Base-by-base conservation (phyloP, 1,140 invertebrate genomes). In the Drosophila nigrodunni region DNA sequence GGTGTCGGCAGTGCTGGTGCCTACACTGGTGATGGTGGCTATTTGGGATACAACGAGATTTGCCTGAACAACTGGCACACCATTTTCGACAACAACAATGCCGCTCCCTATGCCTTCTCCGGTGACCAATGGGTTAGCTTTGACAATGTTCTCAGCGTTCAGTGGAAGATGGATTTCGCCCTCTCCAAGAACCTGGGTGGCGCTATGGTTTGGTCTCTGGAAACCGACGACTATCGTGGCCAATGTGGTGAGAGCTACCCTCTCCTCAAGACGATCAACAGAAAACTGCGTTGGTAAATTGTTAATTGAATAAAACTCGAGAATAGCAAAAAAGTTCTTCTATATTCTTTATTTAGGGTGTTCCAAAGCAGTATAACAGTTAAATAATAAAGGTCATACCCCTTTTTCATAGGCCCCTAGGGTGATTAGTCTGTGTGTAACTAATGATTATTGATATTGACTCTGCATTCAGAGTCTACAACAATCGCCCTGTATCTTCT, bases 151-250 rank as follows among this genome's bases (percentile, higher is more conserved):
- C 69, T 88, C 62, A 93, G 91, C 69, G 82, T 90, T 49, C 94
- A 89, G 47, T 75, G 71, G 50, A 93, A 93, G 52, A 88, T 88
- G 76, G 80, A 90, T 39, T 92, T 85, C 13, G 80, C 89, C 1
- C 68, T 85, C 11, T 41, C 57, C 0, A 75, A 95, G 78, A 94
- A 94, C 6, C 80, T 97, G 3, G 95, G 94, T 0, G 96, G 96
- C 7, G 94, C 96, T 1, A 96, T 97, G 96, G 94, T 97, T 5
- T 97, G 96, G 96, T 96, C 96, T 35, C 94, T 96, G 44, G 96
- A 96, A 82, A 96, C 95, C 0, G 96, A 96, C 65, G 96, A 96
- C 87, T 97, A 96, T 85, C 93, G 92, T n/a, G 96, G 96, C 0
- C 92, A 93, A 8, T 96, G 96, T 78, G 92, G 83, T 77, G 90